Percentiles rank a stretch among this genome's conserved stretches.
phyloP scores from a whole-genome alignment of 2,113 vertebrate species.

The Ammodytes marinus region DNA sequence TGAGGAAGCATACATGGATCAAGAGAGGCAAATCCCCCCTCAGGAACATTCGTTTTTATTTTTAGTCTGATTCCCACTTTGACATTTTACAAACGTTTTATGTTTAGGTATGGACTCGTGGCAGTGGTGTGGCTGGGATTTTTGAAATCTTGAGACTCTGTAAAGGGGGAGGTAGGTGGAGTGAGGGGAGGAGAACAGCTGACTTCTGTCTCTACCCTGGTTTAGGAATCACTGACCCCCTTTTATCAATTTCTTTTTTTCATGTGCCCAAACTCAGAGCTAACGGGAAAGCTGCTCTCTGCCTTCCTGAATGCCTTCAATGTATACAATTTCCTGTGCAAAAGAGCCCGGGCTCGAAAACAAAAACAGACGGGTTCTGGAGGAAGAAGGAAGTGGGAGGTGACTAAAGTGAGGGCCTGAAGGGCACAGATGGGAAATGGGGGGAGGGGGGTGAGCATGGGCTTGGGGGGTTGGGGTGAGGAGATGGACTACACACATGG shows the following conservation, averaged over 20 bases:
- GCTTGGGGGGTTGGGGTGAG: slow-evolving; percentile 31
- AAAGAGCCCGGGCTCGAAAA: slow-evolving; percentile 83
- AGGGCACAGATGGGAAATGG: slow-evolving; percentile 82
- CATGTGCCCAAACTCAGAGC: slow-evolving; percentile 61
- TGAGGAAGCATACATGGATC: slow-evolving; percentile 40
- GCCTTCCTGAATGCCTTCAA: slow-evolving; percentile 86
- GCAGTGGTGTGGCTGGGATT: slow-evolving; percentile 47
- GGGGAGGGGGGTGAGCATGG: slow-evolving; percentile 27
- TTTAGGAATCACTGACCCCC: slow-evolving; percentile 69
- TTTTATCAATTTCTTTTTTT: slow-evolving; percentile 62
- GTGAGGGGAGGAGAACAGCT: slow-evolving; percentile 74
- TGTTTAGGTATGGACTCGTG: slow-evolving; percentile 51
- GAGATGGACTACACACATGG: slow-evolving; percentile 80
- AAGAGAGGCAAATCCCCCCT: slow-evolving; percentile 34
- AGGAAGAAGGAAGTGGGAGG: slow-evolving; percentile 85
- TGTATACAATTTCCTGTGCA: slow-evolving; percentile 87
- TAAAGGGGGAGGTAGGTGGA: slow-evolving; percentile 61
- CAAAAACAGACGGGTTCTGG: slow-evolving; percentile 84
- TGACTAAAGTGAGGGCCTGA: slow-evolving; percentile 75
- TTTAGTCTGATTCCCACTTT: slow-evolving; percentile 27
- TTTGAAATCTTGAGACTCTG: slow-evolving; percentile 57
- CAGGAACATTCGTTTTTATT: slow-evolving; percentile 25
- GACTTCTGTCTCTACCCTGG: slow-evolving; percentile 73
- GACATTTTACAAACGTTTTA: slow-evolving; percentile 19
- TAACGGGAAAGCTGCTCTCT: slow-evolving; percentile 82